Conservation (phyloP, 1,140 invertebrate species). For the Alviniconcha marisindica region DNA sequence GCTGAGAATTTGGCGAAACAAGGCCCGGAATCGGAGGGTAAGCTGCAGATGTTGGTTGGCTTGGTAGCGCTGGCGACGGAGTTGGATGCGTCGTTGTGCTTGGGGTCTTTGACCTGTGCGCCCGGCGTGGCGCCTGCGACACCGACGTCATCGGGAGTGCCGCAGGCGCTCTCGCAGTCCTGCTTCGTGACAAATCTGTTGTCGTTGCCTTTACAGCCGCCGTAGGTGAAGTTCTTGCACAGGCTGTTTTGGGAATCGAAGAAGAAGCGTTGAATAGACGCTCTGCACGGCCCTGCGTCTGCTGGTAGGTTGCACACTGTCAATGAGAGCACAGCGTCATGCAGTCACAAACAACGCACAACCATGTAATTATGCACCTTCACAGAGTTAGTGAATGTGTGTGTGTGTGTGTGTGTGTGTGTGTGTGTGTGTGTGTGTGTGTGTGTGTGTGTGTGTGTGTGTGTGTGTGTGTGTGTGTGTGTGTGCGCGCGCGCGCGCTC, state of each 20-base stretch:
- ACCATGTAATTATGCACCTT: too few species aligned
- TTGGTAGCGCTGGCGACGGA: neutral
- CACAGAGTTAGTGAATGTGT: too few species aligned
- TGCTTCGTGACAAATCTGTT: conserved; percentile 70
- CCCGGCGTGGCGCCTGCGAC: neutral
- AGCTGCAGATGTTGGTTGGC: conserved; percentile 44
- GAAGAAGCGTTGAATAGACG: conserved; percentile 12
- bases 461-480: too few species aligned
- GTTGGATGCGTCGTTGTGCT: neutral
- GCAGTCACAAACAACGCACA: too few species aligned
- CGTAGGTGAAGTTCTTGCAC: conserved; percentile 60
- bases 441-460: too few species aligned
- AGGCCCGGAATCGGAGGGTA: conserved; percentile 61
- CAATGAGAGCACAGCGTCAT: neutral
- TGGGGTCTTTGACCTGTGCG: neutral
- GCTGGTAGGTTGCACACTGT: conserved; percentile 36
- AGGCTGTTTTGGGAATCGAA: conserved; percentile 21
- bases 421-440: too few species aligned
- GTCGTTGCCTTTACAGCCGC: conserved; percentile 73
- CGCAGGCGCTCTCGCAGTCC: conserved; percentile 62
- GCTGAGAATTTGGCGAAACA: conserved; percentile 66
- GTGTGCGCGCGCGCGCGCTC: too few species aligned
- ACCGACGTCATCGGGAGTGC: too few species aligned
- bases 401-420: too few species aligned
- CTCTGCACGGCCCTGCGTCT: conserved; percentile 33